Base-by-base conservation (phyloP, 1,140 invertebrate genomes). In the Diploscapter pachys region DNA sequence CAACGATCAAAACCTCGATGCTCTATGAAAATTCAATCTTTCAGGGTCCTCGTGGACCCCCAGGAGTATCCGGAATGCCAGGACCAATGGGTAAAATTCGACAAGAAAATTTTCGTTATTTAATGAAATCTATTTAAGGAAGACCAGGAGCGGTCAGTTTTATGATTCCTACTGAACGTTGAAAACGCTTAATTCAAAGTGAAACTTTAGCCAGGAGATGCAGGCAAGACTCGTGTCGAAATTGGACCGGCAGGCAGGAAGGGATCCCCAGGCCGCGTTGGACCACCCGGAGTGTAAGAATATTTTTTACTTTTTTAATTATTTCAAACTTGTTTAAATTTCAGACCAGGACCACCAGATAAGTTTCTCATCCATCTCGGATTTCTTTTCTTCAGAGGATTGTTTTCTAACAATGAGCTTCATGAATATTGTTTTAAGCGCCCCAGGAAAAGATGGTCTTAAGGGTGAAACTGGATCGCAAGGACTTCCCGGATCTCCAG, bases 141-240 rank as follows among this genome's bases (percentile, higher is more conserved):
- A 72, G 79, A 79, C 66, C 79, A 79, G 76, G 79, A 68, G 77
- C 54, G 79, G 79, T 50, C 78, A 79, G 59, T 72, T 78, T 53
- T 77, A 63, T 70, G 77, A 54, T 68, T 78, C 63, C 77, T 77
- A 72, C 78, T 78, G 31, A 31, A 31, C 1, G 31, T 31, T 31
- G 31, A 31, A 31, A 1, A 31, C 31, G 31, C 31, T 31, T 31
- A 31, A 31, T 31, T 31, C 31, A 31, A 31, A 31, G 0, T 31
- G 31, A 31, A 31, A 31, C 31, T 31, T 31, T 31, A 31, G 56
- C 79, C 79, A 51, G 79, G 79, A 66, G 79, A 79, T 62, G 77
- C 79, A 52, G 79, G 79, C 75, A 76, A 53, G 6, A 75, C 65
- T 67, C 64, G 54, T 31, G 73, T 73, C 31, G 79, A 80, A 62